Percentiles rank a stretch among this genome's conserved stretches.
These are phyloP conservation scores for Onychomys leucogaster DNA, from an alignment of 2,797 vertebrate species.

Conservation along the genomic window DNA sequence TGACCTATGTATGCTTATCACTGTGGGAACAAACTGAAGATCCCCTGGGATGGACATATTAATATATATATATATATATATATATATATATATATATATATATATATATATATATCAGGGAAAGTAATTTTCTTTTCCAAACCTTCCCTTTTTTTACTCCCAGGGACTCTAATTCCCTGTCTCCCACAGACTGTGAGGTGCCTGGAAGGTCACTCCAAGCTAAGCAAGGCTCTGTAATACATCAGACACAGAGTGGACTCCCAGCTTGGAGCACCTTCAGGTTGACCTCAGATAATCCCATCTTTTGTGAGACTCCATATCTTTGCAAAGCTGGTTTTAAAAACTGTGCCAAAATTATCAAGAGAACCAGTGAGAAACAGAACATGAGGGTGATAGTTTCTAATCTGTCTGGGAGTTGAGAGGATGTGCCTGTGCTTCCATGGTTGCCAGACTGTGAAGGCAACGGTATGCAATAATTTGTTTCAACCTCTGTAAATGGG, in stretches of 20 bases:
- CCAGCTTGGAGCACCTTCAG: not conserved
- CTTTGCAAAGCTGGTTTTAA: not conserved
- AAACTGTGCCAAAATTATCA: not conserved
- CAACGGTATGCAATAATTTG: not conserved
- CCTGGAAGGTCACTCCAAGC: not conserved
- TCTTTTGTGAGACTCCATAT: not conserved
- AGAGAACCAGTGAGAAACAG: not conserved
- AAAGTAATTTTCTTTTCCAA: not conserved
- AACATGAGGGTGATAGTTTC: not conserved
- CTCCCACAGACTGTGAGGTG: not conserved
- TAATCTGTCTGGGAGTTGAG: not conserved
- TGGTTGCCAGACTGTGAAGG: not conserved
- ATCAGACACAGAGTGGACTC: fast-evolving
- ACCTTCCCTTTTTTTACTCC: not conserved
- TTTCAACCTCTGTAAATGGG: not conserved
- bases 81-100: too few species aligned
- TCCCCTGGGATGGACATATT: not conserved
- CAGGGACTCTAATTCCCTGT: not conserved
- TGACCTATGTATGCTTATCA: not conserved
- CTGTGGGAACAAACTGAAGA: too few species aligned
- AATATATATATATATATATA: too few species aligned
- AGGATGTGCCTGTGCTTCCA: not conserved
- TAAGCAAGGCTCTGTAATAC: not conserved
- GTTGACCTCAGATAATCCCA: not conserved
- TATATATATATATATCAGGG: too few species aligned